Conservation (phyloP, 2,797 vertebrate species). For the Eulemur albifrons region DNA sequence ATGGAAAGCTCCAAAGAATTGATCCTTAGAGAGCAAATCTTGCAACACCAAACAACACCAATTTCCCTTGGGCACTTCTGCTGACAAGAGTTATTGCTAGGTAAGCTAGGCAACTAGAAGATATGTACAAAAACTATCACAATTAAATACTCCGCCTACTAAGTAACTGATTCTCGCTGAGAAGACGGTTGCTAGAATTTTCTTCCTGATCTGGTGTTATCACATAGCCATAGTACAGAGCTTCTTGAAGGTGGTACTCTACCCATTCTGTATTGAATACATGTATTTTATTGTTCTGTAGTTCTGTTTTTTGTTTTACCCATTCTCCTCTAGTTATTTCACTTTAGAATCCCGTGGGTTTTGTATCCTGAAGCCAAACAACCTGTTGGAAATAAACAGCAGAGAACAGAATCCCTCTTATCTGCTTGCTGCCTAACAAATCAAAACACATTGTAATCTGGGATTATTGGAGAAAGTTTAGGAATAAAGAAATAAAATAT, state of each 20-base stretch:
- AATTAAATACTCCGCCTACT: constrained; percentile 65
- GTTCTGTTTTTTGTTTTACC: not conserved
- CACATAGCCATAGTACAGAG: not conserved
- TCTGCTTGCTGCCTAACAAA: constrained; percentile 71
- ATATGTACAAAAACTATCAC: constrained; percentile 68
- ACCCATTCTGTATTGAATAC: not conserved
- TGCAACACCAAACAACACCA: constrained; percentile 80
- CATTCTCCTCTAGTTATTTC: not conserved
- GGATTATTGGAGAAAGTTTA: constrained; percentile 68
- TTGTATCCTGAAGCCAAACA: constrained; percentile 43
- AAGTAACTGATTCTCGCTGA: not conserved
- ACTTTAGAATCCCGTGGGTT: constrained; percentile 40
- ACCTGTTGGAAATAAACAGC: constrained; percentile 63
- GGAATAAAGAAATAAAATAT: constrained; percentile 77
- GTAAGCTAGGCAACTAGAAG: constrained; percentile 72
- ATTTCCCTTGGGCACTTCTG: constrained; percentile 75
- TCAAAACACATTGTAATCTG: constrained; percentile 74
- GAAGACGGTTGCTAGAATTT: not conserved
- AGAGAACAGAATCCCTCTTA: constrained; percentile 59
- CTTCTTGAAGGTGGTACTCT: not conserved
- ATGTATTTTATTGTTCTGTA: not conserved
- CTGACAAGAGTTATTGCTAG: constrained; percentile 79
- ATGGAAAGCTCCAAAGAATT: constrained; percentile 81
- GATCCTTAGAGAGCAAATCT: constrained; percentile 82
- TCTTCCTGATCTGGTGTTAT: not conserved